Base-by-base conservation (phyloP, 2,797 vertebrate genomes). In the Masticophis lateralis region DNA sequence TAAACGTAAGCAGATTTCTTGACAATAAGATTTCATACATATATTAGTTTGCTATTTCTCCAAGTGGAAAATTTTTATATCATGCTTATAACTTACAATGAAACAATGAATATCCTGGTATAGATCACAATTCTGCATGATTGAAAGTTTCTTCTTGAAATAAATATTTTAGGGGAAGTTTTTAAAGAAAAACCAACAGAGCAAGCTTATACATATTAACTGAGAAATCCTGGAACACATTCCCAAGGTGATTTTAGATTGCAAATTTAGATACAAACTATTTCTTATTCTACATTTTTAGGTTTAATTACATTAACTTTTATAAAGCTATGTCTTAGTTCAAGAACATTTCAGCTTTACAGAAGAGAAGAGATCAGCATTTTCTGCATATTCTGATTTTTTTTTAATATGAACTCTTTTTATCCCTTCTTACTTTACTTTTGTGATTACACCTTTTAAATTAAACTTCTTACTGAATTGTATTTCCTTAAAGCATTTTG, bases 121-220 rank as follows among this genome's bases (percentile, higher is more conserved):
- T 27, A 83, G 43, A 89, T 53, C 14, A 47, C 4, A 74, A 93
- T 57, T 61, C 63, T 32, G 14, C 37, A 60, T 89, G 20, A 83
- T 55, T 91, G 28, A 88, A 83, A 88, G 32, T 37, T n/a, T 22
- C n/a, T 91, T 79, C 20, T 37, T 55, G 43, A 88, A 79, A 88
- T 55, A 59, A 93, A 57, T 55, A 79, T 86, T 90, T 90, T 87
- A 87, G 66, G 56, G 32, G 8, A 93, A 91, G n/a, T 79, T 53
- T 91, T 88, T 69, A 59, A 74, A 79, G 28, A 59, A 57, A 51
- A 32, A 37, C 14, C 47, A 60, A 91, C 55, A 57, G 20, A 79
- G 90, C 22, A 91, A 57, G 56, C 55, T 55, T 83, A 91, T 83
- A 27, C 11, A 43, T 55, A 43, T 91, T 37, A 56, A 79, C 4